Conservation (phyloP, 1,140 invertebrate species). For the Brachionus koreanus region DNA sequence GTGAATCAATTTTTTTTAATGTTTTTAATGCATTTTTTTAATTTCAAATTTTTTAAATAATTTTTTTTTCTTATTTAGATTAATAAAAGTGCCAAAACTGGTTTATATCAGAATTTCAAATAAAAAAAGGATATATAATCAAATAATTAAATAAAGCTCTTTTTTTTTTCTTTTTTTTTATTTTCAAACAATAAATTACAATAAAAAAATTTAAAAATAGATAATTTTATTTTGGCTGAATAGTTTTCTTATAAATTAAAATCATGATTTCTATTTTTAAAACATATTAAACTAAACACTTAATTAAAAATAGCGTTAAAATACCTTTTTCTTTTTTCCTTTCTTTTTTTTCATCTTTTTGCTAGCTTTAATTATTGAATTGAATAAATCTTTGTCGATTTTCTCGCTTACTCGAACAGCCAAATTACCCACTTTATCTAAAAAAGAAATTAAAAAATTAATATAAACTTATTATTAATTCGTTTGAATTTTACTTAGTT, state of each 20-base stretch:
- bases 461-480: neutral
- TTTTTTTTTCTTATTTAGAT: too few species aligned
- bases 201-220: neutral
- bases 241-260: neutral
- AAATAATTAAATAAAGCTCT: neutral
- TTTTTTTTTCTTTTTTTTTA: neutral
- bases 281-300: neutral
- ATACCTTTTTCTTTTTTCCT: conserved; percentile 47
- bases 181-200: too few species aligned
- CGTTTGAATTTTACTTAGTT: conserved; percentile 48
- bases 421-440: conserved; percentile 53
- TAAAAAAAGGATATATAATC: too few species aligned
- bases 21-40: too few species aligned
- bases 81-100: too few species aligned
- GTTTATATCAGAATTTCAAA: too few species aligned
- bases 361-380: conserved; percentile 52
- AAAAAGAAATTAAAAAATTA: neutral
- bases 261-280: neutral
- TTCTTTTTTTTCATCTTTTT: conserved; percentile 53
- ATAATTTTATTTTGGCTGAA: neutral
- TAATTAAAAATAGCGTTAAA: neutral
- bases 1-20: too few species aligned
- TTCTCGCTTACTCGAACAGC: conserved; percentile 53
- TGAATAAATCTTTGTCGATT: conserved; percentile 52
- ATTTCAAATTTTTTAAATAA: too few species aligned